These are phyloP conservation scores for Lophotriccus pileatus DNA, from an alignment of 2,797 vertebrate species.

Conservation along the genomic window DNA sequence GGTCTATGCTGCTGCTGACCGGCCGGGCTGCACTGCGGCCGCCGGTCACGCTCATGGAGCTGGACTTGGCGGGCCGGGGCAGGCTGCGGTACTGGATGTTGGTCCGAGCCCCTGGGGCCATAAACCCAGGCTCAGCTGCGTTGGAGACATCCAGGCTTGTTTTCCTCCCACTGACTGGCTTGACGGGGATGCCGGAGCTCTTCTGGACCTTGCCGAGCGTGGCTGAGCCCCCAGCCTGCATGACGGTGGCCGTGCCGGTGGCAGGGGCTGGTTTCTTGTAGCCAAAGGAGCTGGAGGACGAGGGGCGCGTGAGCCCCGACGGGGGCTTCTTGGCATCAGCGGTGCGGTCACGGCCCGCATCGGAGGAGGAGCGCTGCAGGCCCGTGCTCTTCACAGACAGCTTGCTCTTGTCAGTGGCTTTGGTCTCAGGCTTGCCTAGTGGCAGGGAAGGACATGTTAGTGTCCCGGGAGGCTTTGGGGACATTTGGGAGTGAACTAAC, in stretches of 20 bases:
- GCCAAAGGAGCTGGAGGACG: constrained; percentile 87
- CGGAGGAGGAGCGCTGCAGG: constrained; percentile 91
- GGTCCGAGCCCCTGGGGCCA: constrained; percentile 88
- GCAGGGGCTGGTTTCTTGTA: constrained; percentile 87
- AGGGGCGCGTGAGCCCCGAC: constrained; percentile 87
- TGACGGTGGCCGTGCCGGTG: constrained; percentile 86
- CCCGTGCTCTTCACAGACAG: constrained; percentile 85
- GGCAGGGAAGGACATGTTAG: not conserved
- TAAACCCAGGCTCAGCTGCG: constrained; percentile 81
- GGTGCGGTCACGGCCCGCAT: constrained; percentile 86
- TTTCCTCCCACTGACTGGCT: constrained; percentile 87
- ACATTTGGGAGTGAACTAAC: not conserved
- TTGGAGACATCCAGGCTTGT: constrained; percentile 91
- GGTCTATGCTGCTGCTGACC: constrained; percentile 87
- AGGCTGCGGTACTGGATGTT: constrained; percentile 96
- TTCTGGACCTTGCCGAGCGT: constrained; percentile 86
- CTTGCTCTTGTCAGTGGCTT: constrained; percentile 87
- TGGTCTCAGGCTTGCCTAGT: constrained; percentile 84
- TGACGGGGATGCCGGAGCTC: constrained; percentile 91
- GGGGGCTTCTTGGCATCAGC: constrained; percentile 90
- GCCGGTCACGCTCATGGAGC: constrained; percentile 86
- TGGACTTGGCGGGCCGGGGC: constrained; percentile 94
- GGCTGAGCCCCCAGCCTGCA: constrained; percentile 86
- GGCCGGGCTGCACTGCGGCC: constrained; percentile 82
- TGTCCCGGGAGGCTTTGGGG: not conserved